phyloP scores from a whole-genome alignment of 2,113 vertebrate genomes.

The Melanocharis versteri region DNA sequence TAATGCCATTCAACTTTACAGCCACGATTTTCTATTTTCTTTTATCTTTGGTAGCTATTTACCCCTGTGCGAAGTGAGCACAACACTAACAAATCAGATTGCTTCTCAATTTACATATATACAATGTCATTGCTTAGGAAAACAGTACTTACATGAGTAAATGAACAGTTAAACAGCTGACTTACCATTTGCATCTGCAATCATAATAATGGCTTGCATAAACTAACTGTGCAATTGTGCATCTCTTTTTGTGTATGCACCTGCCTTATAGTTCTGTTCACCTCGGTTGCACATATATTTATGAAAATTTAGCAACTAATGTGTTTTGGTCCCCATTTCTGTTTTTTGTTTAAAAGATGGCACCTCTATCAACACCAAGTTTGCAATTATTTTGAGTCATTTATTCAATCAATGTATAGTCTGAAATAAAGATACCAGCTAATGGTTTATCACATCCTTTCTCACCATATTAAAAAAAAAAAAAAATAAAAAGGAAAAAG shows the following conservation, averaged over 20 bases:
- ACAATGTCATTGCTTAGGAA: slow-evolving; percentile 34
- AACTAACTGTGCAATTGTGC: not conserved
- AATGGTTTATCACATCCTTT: not conserved
- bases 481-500: not conserved
- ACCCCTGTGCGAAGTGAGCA: slow-evolving; percentile 10
- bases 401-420: not conserved
- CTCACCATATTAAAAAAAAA: not conserved
- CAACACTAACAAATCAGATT: slow-evolving; percentile 49
- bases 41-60: slow-evolving; percentile 48
- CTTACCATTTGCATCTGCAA: slow-evolving; percentile 52
- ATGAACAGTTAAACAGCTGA: slow-evolving; percentile 61
- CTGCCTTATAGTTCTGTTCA: slow-evolving; percentile 1
- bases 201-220: slow-evolving; percentile 32
- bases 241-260: slow-evolving; percentile 14
- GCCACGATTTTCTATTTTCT: slow-evolving; percentile 21
- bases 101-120: slow-evolving; percentile 51
- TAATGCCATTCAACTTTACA: slow-evolving; percentile 48
- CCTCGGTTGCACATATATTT: not conserved
- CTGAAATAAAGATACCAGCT: not conserved
- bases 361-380: not conserved
- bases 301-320: not conserved
- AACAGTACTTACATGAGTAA: slow-evolving; percentile 55
- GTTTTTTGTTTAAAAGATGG: not conserved
- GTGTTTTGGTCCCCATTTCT: not conserved
- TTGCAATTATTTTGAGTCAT: not conserved